Evolutionary conservation across 2,888 invertebrate species (phyloP).

Genomic region (Lasioglossum marginatum): DNA sequence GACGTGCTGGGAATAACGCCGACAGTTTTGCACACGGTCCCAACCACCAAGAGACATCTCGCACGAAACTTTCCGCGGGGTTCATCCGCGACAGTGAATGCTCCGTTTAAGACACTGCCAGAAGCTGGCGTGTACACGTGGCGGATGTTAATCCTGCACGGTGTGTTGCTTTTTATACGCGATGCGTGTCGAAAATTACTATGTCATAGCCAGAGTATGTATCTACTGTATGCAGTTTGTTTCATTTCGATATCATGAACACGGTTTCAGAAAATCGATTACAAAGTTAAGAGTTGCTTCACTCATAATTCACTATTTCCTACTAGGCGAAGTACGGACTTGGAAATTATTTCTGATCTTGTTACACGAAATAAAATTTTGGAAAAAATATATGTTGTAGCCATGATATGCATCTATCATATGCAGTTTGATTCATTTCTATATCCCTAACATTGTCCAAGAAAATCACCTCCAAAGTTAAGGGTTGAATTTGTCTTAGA

Average conservation of each 20-base stretch:
- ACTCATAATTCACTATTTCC: background rate
- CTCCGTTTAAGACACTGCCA: conserved; percentile 19
- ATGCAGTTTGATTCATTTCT: background rate
- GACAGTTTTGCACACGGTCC: conserved; percentile 19
- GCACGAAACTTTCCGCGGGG: conserved; percentile 12
- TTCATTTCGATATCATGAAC: background rate
- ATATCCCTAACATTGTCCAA: background rate
- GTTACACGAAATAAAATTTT: background rate
- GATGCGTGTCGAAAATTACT: background rate
- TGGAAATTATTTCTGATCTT: background rate
- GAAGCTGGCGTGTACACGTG: background rate
- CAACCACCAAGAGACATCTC: conserved; percentile 21
- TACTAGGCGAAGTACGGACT: background rate
- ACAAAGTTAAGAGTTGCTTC: background rate
- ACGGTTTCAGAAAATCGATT: background rate
- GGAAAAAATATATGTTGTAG: background rate
- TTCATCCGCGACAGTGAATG: conserved; percentile 24
- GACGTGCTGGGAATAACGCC: conserved; percentile 68
- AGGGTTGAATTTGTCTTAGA: background rate
- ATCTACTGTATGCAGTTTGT: background rate
- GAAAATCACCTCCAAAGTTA: background rate
- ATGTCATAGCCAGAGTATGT: background rate
- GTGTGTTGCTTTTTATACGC: background rate
- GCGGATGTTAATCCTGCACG: background rate
- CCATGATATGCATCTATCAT: fast-evolving